Conservation (phyloP, 2,113 vertebrate genomes). For the Calyptomena viridis region DNA sequence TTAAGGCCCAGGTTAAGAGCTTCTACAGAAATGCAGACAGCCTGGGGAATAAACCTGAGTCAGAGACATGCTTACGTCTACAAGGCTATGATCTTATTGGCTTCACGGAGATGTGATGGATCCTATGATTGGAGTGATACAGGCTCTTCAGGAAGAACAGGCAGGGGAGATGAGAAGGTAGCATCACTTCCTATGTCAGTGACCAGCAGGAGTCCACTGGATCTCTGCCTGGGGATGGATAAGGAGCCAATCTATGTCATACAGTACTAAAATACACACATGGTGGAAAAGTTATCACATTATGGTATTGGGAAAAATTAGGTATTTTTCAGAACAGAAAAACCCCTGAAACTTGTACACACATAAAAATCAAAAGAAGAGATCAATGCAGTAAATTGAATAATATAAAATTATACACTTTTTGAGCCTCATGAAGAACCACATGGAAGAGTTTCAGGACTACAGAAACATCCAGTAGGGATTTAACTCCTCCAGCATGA, state of each 20-base stretch:
- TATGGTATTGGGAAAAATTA: neutral
- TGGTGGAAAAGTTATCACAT: neutral
- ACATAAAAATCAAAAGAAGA: neutral
- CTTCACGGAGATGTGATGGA: neutral
- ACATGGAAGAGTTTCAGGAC: neutral
- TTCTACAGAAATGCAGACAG: neutral
- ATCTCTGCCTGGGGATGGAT: neutral
- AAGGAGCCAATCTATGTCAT: neutral
- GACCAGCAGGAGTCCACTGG: neutral
- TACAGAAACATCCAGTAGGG: neutral
- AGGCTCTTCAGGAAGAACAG: neutral
- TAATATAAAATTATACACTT: neutral
- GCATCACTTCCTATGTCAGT: no score
- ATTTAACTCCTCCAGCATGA: neutral
- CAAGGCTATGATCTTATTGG: neutral
- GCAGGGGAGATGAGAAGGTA: neutral
- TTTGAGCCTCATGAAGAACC: neutral
- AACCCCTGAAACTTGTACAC: rapidly evolving
- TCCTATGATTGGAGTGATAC: neutral
- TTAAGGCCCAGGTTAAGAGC: neutral
- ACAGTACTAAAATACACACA: neutral
- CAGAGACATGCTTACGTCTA: neutral
- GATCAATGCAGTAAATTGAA: neutral
- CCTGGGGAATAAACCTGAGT: neutral
- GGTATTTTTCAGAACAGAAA: neutral